Evolutionary conservation across 53 echinoderm and acorn worm species (phyloP).

Genomic region (Apostichopus leukothele): DNA sequence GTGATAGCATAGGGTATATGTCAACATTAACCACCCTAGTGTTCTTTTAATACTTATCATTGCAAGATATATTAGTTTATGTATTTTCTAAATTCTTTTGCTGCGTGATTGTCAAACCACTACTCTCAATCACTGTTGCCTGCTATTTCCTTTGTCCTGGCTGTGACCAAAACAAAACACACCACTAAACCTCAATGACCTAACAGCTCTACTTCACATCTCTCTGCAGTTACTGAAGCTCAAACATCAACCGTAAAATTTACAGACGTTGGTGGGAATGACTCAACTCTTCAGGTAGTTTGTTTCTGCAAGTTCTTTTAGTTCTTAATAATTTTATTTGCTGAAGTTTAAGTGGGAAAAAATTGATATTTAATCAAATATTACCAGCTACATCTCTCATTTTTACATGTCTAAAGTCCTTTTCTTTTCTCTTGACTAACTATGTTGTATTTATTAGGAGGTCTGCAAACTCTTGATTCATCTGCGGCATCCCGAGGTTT

Average conservation of each 20-base stretch:
- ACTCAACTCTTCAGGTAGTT: slow-evolving; percentile 75
- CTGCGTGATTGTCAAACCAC: not conserved
- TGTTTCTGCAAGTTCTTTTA: not conserved
- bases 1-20: too few species aligned
- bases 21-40: too few species aligned
- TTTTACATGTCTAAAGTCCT: not conserved
- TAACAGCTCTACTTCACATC: not conserved
- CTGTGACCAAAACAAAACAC: too few species aligned
- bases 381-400: too few species aligned
- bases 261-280: slow-evolving; percentile 91
- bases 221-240: slow-evolving; percentile 69
- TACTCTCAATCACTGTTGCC: too few species aligned
- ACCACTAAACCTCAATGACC: too few species aligned
- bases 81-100: not conserved
- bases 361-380: too few species aligned
- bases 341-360: too few species aligned
- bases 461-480: slow-evolving; percentile 91
- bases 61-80: too few species aligned
- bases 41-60: too few species aligned
- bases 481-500: slow-evolving; percentile 93
- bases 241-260: slow-evolving; percentile 74
- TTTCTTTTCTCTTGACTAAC: slow-evolving; percentile 17
- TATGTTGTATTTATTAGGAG: slow-evolving; percentile 55
- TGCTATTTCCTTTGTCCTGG: too few species aligned
- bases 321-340: too few species aligned